Base-by-base conservation (phyloP, 2,113 vertebrate genomes). In the Perca flavescens region DNA sequence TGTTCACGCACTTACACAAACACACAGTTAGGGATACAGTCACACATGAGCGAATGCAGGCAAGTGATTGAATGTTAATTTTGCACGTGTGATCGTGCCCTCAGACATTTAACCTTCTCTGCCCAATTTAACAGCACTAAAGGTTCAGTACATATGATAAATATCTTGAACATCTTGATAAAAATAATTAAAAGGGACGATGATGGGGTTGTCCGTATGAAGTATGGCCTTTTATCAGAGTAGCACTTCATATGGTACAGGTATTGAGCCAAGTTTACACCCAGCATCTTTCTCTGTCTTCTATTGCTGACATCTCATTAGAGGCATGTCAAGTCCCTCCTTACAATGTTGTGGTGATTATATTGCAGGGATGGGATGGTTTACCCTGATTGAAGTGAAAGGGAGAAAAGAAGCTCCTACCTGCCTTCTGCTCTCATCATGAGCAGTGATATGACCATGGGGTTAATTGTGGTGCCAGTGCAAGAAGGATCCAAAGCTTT, bases 281-380 rank as follows among this genome's bases (percentile, higher is more conserved):
- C 63, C 62, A 72, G 56, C 57, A 78, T 82, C 57, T 74, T 40
- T 61, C 21, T 65, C 50, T 74, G 61, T 52, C 67, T 66, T 53
- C 54, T 75, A 79, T 68, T 61, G 78, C 76, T 86, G 86, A 87
- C 84, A 80, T 86, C 74, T 91, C 85, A 89, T 90, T 89, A 88
- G 74, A 89, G 58, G 46, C 62, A 74, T 66, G 83, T 83, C 77
- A 86, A 75, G 80, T 57, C 34, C 25, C 53, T 36, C 36, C 12
- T 5, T 70, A 82, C 73, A 75, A 70, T 77, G 82, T 88, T 81
- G 70, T 12, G 5, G 40, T 78, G 67, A 80, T 86, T 83, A 84
- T 82, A 62, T 80, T 86, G 74, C 28, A 57, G 74, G 50, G 84
- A 83, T 89, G 65, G 64, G n/a, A 54, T 74, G 81, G 62, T 82